Percentiles rank a stretch among this genome's conserved stretches.
Evolutionary conservation across 2,113 vertebrate genomes (phyloP).

Genomic region (Lepidothrix coronata): DNA sequence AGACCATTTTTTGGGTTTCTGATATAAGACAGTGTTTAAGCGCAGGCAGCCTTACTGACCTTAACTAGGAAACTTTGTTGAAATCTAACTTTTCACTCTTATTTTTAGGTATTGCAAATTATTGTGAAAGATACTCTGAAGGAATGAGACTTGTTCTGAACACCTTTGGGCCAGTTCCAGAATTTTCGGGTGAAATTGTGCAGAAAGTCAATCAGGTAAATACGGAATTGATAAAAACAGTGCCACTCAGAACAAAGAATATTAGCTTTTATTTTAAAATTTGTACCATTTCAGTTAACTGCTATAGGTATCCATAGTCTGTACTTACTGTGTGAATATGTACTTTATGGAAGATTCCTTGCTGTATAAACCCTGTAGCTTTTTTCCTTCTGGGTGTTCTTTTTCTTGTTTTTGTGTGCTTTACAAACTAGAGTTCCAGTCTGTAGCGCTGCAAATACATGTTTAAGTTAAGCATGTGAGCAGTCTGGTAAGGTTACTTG

Average conservation of each 20-base stretch:
- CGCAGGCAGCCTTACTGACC: not conserved
- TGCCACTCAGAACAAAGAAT: not conserved
- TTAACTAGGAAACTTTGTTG: not conserved
- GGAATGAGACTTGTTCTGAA: slow-evolving; percentile 81
- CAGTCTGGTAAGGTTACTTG: not conserved
- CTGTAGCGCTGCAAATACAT: not conserved
- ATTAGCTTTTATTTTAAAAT: not conserved
- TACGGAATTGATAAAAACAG: not conserved
- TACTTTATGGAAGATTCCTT: not conserved
- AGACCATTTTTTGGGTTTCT: not conserved
- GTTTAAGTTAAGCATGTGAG: not conserved
- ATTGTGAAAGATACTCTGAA: slow-evolving; percentile 84
- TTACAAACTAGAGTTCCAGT: not conserved
- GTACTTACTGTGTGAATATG: not conserved
- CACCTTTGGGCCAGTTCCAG: slow-evolving; percentile 86
- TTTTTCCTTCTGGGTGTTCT: not conserved
- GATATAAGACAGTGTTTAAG: not conserved
- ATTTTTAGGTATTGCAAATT: slow-evolving; percentile 84
- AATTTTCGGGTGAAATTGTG: slow-evolving; percentile 81
- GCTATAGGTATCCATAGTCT: not conserved
- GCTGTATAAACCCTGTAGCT: not conserved
- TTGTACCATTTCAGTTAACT: not conserved
- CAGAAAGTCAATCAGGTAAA: slow-evolving; percentile 79
- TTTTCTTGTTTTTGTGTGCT: not conserved
- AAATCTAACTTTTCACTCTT: not conserved